A percentile compares a stretch with the other conserved stretches of the same genome.
Evolutionary conservation across 2,797 vertebrate species (phyloP).

Genomic region (Setipinna tenuifilis): DNA sequence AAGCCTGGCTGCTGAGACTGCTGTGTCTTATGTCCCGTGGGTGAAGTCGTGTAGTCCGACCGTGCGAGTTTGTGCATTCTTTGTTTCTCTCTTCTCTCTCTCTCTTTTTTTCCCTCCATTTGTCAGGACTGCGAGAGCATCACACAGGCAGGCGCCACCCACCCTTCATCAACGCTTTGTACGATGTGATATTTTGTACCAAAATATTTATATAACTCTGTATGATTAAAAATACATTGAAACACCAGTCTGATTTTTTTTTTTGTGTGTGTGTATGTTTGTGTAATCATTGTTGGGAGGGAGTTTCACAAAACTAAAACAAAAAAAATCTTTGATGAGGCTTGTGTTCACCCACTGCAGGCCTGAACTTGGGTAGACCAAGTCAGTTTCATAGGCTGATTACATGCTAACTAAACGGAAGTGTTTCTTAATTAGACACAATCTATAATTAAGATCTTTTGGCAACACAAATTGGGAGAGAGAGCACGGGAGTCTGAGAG

Average conservation of each 20-base stretch:
- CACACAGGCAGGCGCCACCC: conserved; percentile 47
- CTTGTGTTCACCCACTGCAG: background rate
- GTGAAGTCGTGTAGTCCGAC: conserved; percentile 71
- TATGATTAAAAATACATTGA: conserved; percentile 87
- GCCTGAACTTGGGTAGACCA: background rate
- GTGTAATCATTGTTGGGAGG: background rate
- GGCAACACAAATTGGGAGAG: conserved; percentile 62
- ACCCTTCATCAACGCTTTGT: conserved; percentile 81
- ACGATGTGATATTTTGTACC: conserved; percentile 97
- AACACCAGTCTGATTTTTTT: conserved; percentile 32
- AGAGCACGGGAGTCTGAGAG: conserved; percentile 36
- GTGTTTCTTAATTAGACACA: conserved; percentile 73
- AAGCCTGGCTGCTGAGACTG: conserved; percentile 58
- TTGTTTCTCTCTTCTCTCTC: conserved; percentile 36
- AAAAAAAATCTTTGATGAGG: background rate
- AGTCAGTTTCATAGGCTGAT: conserved; percentile 35
- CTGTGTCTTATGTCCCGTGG: conserved; percentile 67
- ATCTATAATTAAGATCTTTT: conserved; percentile 78
- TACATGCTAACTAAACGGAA: conserved; percentile 40
- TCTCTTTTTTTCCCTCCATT: background rate
- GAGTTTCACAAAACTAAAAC: background rate
- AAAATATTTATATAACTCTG: conserved; percentile 92
- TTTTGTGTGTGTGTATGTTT: background rate
- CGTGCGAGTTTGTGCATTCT: conserved; percentile 51
- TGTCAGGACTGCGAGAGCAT: background rate